Evolutionary conservation across 2,797 vertebrate genomes (phyloP), one percentile per base, ranked within the genome.

Genomic region (Cryptoprocta ferox): DNA sequence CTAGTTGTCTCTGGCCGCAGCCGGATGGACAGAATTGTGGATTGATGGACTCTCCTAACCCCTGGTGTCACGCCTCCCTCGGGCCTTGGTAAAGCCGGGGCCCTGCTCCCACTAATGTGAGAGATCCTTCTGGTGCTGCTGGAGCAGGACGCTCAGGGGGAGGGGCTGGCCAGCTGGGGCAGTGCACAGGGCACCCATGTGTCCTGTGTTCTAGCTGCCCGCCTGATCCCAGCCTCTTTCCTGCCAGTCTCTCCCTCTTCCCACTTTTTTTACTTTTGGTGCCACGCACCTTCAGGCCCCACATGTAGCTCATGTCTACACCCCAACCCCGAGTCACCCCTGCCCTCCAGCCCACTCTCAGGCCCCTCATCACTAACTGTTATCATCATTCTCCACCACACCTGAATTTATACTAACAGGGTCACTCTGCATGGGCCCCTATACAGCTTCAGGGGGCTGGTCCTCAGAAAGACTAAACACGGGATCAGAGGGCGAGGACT

Each of bases 41-140:
- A n/a, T 9, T 6, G 63, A 13, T 28, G 0, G 0, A 2, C 21
- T 18, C 61, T 59, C 30, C 15, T 35, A 32, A 5, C 26, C 56
- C 28, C 79, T 61, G 9, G 9, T 21, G n/a, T 48, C 26, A 6
- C 35, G 16, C 56, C 45, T 61, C 16, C 32, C 21, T 70, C 1
- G 0, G 53, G 42, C 19, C 32, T 19, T 6, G 19, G 92, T 75
- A 45, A 59, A 85, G 65, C 30, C n/a, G 84, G 28, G 12, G 4
- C 21, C 12, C 10, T 0, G 6, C 2, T 12, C 63, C 45, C 16
- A 48, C 26, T 3, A 2, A 21, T n/a, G 2, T 4, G 1, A 15
- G 28, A 15, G 75, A 1, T 16, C 18, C 56, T 56, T 11, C 32
- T 30, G 5, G 14, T 13, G 61, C 37, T 28, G 4, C 21, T 1